Conservation (phyloP, 2,113 vertebrate genomes). For the Nothoprocta perdicaria region DNA sequence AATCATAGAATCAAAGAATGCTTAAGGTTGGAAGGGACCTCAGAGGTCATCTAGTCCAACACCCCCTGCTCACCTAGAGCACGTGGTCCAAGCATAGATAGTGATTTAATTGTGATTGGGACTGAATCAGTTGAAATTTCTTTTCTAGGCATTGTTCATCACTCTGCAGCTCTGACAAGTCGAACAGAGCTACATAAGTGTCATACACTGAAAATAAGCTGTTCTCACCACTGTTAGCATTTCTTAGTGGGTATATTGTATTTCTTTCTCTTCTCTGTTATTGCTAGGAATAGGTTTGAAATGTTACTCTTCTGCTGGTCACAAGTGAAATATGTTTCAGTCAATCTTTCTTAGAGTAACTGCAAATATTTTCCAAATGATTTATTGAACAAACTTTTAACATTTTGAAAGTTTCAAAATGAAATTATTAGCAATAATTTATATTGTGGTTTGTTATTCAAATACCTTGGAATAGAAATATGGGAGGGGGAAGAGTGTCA, state of each 20-base stretch:
- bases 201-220: background rate
- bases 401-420: background rate
- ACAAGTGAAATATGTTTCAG: background rate
- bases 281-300: background rate
- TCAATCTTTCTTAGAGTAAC: background rate
- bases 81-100: background rate
- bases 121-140: background rate
- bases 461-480: background rate
- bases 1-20: no score
- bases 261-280: background rate
- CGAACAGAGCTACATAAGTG: background rate
- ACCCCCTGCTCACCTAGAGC: no score
- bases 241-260: background rate
- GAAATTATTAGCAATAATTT: background rate
- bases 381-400: background rate
- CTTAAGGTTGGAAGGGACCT: no score
- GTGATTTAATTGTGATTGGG: background rate
- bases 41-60: no score
- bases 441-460: background rate
- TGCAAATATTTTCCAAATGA: background rate
- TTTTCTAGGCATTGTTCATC: background rate
- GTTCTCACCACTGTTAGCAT: background rate
- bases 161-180: background rate
- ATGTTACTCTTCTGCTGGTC: rapidly evolving
- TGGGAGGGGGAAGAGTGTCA: no score